Evolutionary conservation across 2,797 vertebrate species (phyloP).

Genomic region (Nyctibius grandis): DNA sequence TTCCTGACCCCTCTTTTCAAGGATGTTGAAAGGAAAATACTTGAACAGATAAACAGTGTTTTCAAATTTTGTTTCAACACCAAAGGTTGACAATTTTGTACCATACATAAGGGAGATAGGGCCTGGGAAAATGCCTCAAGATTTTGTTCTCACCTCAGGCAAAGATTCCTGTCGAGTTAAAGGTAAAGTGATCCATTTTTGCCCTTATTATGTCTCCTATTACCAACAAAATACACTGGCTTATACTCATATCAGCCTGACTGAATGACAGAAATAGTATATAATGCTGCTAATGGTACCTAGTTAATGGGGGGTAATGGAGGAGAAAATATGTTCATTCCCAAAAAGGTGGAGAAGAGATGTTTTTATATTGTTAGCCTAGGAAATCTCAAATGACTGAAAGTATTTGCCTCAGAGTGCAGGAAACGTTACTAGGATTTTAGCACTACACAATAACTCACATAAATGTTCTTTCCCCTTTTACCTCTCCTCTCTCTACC

Average conservation of each 20-base stretch:
- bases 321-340: constrained; percentile 44
- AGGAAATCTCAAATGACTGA: neutral
- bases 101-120: neutral
- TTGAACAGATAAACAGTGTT: neutral
- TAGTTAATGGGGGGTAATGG: constrained; percentile 25
- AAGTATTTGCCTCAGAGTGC: neutral
- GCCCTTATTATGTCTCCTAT: neutral
- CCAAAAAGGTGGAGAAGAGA: neutral
- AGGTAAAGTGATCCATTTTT: neutral
- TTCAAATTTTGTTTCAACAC: neutral
- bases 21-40: neutral
- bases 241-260: neutral
- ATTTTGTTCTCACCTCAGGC: neutral
- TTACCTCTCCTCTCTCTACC: neutral
- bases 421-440: neutral
- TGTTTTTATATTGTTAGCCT: neutral
- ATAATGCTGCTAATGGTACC: neutral
- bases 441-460: neutral
- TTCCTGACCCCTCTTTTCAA: neutral
- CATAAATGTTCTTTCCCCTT: neutral
- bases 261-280: neutral
- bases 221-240: neutral
- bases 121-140: neutral
- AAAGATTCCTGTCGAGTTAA: neutral
- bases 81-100: neutral